A percentile compares a stretch with the other conserved stretches of the same genome.
Conservation (phyloP, 1,140 invertebrate species). For the Bombus confusus region DNA sequence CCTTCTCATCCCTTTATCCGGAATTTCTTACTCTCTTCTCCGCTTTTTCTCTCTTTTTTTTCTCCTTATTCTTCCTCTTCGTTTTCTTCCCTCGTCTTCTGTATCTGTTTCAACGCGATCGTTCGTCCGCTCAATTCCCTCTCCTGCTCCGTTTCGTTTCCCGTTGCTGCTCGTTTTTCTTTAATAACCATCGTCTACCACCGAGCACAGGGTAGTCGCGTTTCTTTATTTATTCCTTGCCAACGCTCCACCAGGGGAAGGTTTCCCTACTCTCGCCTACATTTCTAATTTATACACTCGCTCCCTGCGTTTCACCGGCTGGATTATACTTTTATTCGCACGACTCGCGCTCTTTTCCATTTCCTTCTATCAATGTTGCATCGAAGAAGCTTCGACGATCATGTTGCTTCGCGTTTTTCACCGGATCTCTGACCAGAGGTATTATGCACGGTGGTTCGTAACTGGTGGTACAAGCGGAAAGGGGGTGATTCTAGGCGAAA, state of each 20-base stretch:
- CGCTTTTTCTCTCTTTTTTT: neutral
- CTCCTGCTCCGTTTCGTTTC: neutral
- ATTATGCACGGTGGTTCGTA: too few relatives aligned
- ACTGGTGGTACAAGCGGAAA: too few relatives aligned
- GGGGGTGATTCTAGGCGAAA: too few relatives aligned
- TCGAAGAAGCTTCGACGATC: neutral
- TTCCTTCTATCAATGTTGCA: neutral
- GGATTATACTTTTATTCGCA: slow-evolving; percentile 22
- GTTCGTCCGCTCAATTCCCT: neutral
- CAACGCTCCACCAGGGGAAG: neutral
- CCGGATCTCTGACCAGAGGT: neutral
- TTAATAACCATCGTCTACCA: neutral
- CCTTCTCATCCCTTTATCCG: neutral
- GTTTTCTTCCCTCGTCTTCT: neutral
- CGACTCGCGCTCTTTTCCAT: neutral
- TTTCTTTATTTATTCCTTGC: slow-evolving; percentile 13
- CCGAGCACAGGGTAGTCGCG: too few relatives aligned
- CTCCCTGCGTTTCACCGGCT: neutral
- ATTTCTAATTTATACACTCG: slow-evolving; percentile 36
- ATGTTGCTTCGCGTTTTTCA: too few relatives aligned
- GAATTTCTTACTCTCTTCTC: neutral
- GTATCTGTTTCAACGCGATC: neutral
- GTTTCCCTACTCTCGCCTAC: slow-evolving; percentile 10
- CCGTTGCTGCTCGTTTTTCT: slow-evolving; percentile 3
- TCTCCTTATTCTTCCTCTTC: neutral